Conservation (phyloP, 2,888 invertebrate species). For the Vesta saturnalis region DNA sequence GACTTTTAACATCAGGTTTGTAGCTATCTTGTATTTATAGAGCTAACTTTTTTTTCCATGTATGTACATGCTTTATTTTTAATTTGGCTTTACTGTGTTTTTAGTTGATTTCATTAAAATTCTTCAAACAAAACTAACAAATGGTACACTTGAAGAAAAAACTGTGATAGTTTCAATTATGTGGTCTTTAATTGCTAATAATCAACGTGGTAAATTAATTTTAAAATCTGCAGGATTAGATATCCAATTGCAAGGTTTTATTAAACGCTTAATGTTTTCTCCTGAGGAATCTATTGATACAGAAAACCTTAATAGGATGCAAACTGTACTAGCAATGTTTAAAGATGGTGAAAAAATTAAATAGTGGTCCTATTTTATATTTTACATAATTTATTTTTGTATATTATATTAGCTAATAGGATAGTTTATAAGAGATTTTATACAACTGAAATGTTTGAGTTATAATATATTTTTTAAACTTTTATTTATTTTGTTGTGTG, state of each 20-base stretch:
- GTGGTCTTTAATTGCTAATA: conserved; percentile 76
- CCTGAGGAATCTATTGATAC: conserved; percentile 51
- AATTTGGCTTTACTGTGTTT: background rate
- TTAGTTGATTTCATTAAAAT: conserved; percentile 65
- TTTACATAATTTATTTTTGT: conserved; percentile 5
- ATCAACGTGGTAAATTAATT: conserved; percentile 72
- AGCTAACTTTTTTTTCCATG: no score
- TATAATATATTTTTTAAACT: no score
- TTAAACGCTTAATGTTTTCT: conserved; percentile 60
- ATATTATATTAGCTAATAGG: conserved; percentile 9
- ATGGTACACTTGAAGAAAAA: conserved; percentile 62
- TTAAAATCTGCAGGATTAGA: conserved; percentile 65
- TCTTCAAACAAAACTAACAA: conserved; percentile 61
- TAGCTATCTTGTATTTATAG: conserved; percentile 12
- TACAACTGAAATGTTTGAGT: no score
- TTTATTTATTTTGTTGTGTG: no score
- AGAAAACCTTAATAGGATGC: conserved; percentile 54
- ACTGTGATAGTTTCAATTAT: conserved; percentile 66
- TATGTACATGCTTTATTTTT: background rate
- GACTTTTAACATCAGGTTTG: conserved; percentile 65
- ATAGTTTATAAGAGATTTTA: no score
- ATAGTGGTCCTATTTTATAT: background rate
- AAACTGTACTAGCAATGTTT: conserved; percentile 54
- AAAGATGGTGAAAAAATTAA: conserved; percentile 43
- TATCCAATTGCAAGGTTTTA: conserved; percentile 61